A percentile compares a stretch with the other conserved stretches of the same genome.
Conservation (phyloP, 2,797 vertebrate genomes). For the Pyrocephalus nanus region DNA sequence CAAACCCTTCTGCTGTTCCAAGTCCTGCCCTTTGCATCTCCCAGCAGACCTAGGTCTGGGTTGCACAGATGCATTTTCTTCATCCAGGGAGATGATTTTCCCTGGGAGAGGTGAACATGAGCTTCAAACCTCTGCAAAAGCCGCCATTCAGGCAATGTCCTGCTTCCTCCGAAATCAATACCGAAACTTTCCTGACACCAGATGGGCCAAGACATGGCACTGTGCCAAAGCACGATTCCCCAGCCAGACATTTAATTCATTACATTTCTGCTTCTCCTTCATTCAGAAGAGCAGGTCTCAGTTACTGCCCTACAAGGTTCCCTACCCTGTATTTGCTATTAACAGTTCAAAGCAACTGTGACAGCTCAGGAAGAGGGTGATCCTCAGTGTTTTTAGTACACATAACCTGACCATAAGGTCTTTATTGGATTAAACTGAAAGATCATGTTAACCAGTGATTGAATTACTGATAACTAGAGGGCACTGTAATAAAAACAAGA, state of each 20-base stretch:
- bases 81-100: neutral
- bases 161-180: neutral
- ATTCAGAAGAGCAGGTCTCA: neutral
- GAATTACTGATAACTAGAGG: conserved; percentile 57
- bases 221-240: neutral
- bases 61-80: neutral
- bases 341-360: neutral
- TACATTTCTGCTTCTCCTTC: neutral
- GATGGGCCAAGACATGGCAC: neutral
- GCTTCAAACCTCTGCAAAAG: neutral
- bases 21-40: neutral
- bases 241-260: conserved; percentile 31
- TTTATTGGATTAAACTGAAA: conserved; percentile 64
- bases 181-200: neutral
- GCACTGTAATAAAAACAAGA: conserved; percentile 22
- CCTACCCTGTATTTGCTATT: neutral
- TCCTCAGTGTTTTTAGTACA: conserved; percentile 10
- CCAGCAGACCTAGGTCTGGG: neutral
- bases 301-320: neutral
- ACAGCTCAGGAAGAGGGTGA: neutral
- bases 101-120: neutral
- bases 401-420: conserved; percentile 53
- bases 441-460: conserved; percentile 63
- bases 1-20: neutral
- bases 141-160: neutral